Conservation (phyloP, 1,140 invertebrate species). For the Pristionchus pacificus region DNA sequence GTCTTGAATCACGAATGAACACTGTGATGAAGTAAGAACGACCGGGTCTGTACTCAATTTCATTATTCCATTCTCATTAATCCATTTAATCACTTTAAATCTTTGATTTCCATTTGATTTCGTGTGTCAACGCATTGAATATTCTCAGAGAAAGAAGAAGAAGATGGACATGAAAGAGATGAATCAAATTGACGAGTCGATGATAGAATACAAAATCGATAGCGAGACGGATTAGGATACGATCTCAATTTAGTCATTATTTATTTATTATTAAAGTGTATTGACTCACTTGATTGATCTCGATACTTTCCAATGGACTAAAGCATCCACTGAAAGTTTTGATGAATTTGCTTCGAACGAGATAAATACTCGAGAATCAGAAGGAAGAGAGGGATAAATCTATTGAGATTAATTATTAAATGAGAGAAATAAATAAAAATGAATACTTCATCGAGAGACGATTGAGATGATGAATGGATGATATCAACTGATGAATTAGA, state of each 20-base stretch:
- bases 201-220: slow-evolving; percentile 31
- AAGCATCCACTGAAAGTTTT: background rate
- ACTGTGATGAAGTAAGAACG: slow-evolving; percentile 31
- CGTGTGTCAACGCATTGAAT: background rate
- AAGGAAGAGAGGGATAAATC: slow-evolving; percentile 28
- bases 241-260: slow-evolving; percentile 11
- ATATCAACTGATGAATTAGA: slow-evolving; percentile 15
- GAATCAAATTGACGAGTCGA: slow-evolving; percentile 23
- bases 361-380: slow-evolving; percentile 21
- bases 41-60: slow-evolving; percentile 23
- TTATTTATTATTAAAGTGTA: slow-evolving; percentile 7
- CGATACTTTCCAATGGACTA: background rate
- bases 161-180: slow-evolving; percentile 24
- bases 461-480: background rate
- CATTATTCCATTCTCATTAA: background rate
- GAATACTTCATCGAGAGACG: background rate
- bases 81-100: slow-evolving; percentile 10
- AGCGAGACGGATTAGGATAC: slow-evolving; percentile 21
- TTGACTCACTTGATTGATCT: background rate
- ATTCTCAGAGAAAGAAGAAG: slow-evolving; percentile 22
- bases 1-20: slow-evolving; percentile 26
- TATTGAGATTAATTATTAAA: slow-evolving; percentile 11
- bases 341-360: slow-evolving; percentile 13
- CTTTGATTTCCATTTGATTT: background rate
- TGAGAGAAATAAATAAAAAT: background rate